Percentiles rank a stretch among this genome's conserved stretches.
phyloP scores from a whole-genome alignment of 2,113 vertebrate genomes.

The Scomber colias region DNA sequence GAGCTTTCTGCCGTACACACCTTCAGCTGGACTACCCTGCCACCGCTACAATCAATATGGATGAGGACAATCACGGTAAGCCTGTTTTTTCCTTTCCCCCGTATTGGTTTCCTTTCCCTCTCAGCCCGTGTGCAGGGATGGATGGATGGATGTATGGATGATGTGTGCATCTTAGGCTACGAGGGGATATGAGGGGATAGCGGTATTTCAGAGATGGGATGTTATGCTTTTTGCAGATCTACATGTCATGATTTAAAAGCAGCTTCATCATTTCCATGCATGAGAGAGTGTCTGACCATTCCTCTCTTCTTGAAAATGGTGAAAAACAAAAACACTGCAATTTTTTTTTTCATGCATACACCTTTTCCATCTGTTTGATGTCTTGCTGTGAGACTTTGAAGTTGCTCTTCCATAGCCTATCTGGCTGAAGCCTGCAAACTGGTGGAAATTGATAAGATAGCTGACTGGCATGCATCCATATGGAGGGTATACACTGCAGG shows the following conservation, averaged over 20 bases:
- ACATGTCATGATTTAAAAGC: neutral
- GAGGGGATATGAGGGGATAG: slow-evolving; percentile 9
- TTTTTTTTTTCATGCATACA: slow-evolving; percentile 2
- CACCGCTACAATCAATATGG: slow-evolving; percentile 67
- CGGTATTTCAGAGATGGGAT: slow-evolving; percentile 36
- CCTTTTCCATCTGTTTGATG: slow-evolving; percentile 56
- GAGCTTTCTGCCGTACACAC: slow-evolving; percentile 39
- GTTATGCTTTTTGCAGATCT: slow-evolving; percentile 18
- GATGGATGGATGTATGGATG: slow-evolving; percentile 31
- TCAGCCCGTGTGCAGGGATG: slow-evolving; percentile 36
- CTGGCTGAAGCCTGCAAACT: slow-evolving; percentile 53
- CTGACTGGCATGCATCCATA: slow-evolving; percentile 28
- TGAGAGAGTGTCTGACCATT: neutral
- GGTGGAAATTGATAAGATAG: slow-evolving; percentile 66
- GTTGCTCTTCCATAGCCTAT: slow-evolving; percentile 33
- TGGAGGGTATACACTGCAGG: neutral
- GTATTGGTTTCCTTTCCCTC: slow-evolving; percentile 19
- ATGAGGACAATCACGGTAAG: slow-evolving; percentile 86
- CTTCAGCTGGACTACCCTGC: slow-evolving; percentile 45
- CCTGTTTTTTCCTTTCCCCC: slow-evolving; percentile 10
- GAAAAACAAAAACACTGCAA: neutral
- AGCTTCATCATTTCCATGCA: no score
- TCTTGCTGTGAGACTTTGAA: slow-evolving; percentile 65
- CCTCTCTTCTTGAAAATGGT: neutral
- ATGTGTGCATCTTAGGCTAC: slow-evolving; percentile 22